Base-by-base conservation (phyloP, 2,797 vertebrate species). In the Lutjanus argentimaculatus region DNA sequence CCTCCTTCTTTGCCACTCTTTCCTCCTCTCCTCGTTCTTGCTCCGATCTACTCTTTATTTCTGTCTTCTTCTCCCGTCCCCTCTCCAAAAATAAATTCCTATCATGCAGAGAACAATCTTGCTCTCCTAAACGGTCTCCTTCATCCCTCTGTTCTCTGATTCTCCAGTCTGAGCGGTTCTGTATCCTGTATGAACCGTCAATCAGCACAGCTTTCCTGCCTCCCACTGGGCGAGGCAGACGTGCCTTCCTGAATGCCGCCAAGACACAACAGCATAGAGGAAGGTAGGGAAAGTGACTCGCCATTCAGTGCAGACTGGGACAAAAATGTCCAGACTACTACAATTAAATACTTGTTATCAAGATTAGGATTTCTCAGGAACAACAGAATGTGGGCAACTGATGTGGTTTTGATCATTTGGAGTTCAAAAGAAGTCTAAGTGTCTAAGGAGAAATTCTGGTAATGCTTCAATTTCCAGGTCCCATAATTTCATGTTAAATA, bases 141-240 rank as follows among this genome's bases (percentile, higher is more conserved):
- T 19, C 15, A 14, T 45, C 62, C 13, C 21, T 30, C 45, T 22
- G 0, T 36, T n/a, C 15, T 49, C 10, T 46, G 52, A 70, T 58
- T 36, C 48, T 30, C 22, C 22, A 0, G 51, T n/a, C 72, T 22
- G 36, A 74, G 57, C 58, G 16, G 16, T 2, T 59, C 65, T 58
- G 45, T 0, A n/a, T 68, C 48, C 59, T 48, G 63, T 19, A 22
- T 36, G 57, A 66, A 6, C 21, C 42, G 19, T 88, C 90, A 76
- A 17, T 90, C 88, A 83, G 1, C 73, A 0, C 8, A 0, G 53
- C 14, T 57, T 90, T 87, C 90, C 91, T 84, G 89, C 62, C 71
- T 80, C 76, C 58, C 40, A 4, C 19, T 70, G 74, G 89, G 83
- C 53, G 83, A 79, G 77, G 72, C 87, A 5, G 55, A 40, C 68